phyloP scores from a whole-genome alignment of 2,797 vertebrate genomes.

The Chaetophractus vellerosus region DNA sequence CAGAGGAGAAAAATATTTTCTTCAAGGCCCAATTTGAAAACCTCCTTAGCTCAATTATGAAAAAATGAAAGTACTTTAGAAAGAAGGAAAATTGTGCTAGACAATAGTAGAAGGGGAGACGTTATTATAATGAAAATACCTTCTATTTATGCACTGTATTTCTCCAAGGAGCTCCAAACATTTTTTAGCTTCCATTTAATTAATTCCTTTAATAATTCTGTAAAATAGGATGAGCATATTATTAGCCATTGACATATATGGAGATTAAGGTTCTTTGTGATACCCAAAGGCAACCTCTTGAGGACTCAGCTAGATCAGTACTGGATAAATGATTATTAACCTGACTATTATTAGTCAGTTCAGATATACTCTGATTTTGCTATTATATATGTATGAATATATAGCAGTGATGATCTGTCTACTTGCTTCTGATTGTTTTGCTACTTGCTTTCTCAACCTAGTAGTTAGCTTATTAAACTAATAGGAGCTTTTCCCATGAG shows the following conservation, averaged over 20 bases:
- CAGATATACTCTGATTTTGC: constrained; percentile 13
- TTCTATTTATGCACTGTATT: no score
- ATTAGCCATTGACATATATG: neutral
- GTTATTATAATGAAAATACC: no score
- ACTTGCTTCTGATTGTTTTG: neutral
- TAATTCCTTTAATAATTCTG: no score
- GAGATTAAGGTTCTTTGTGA: constrained; percentile 53
- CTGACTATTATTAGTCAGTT: neutral
- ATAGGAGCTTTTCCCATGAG: neutral
- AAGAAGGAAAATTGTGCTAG: no score
- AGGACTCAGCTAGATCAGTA: constrained; percentile 26
- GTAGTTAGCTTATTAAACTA: constrained; percentile 57
- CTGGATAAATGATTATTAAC: constrained; percentile 52
- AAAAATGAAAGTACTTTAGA: no score
- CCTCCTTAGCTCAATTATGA: no score
- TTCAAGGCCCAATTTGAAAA: no score
- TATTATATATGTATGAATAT: neutral
- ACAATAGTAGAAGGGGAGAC: no score
- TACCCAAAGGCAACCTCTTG: neutral
- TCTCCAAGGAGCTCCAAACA: no score
- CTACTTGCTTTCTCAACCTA: neutral
- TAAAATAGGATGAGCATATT: no score
- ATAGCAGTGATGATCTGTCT: neutral
- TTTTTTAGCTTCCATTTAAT: no score
- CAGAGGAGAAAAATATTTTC: no score